phyloP scores from a whole-genome alignment of 2,888 invertebrate species.

The Zootermopsis nevadensis region DNA sequence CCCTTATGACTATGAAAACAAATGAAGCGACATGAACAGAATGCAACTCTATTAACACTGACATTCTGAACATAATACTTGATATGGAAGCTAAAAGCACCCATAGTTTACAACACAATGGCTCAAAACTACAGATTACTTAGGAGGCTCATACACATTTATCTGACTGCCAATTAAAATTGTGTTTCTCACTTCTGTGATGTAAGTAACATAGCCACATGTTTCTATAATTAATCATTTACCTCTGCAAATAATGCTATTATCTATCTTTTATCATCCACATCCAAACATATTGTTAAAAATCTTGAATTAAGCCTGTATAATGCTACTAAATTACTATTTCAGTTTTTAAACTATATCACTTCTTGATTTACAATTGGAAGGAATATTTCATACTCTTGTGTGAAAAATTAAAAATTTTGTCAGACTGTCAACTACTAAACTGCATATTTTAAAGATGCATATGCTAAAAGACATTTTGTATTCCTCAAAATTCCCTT shows the following conservation, averaged over 20 bases:
- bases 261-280: not conserved
- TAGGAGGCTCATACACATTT: not conserved
- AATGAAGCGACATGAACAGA: not conserved
- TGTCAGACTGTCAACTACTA: not conserved
- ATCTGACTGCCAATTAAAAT: not conserved
- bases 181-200: not conserved
- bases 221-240: not conserved
- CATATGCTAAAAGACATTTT: no score
- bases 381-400: not conserved
- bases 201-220: not conserved
- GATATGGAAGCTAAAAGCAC: conserved; percentile 16
- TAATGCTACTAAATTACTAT: not conserved
- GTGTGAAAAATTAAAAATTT: not conserved
- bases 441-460: not conserved
- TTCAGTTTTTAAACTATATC: not conserved
- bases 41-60: not conserved
- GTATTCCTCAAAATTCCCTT: not conserved
- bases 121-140: not conserved
- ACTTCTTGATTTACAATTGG: not conserved
- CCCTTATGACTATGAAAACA: not conserved
- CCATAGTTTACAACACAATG: conserved; percentile 3
- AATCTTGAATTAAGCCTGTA: not conserved
- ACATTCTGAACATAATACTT: not conserved
- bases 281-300: not conserved
- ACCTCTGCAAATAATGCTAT: not conserved